Evolutionary conservation across 2,113 vertebrate genomes (phyloP).

Genomic region (Manacus vitellinus): DNA sequence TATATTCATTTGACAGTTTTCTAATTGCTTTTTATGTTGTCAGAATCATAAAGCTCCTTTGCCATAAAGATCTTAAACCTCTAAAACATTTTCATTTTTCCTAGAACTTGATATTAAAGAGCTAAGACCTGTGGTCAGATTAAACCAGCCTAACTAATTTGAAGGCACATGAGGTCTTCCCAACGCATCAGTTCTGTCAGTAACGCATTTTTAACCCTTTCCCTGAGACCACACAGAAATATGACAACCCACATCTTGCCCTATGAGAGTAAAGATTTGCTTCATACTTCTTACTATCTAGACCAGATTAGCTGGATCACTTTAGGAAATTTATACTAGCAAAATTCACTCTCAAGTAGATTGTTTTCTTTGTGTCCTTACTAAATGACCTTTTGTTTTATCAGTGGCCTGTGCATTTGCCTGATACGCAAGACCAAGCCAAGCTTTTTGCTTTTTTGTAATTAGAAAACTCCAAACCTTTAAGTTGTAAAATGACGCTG

Average conservation of each 20-base stretch:
- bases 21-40: slow-evolving; percentile 66
- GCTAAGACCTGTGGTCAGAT: not conserved
- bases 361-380: not conserved
- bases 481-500: not conserved
- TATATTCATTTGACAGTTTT: slow-evolving; percentile 57
- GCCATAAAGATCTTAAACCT: not conserved
- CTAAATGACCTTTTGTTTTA: not conserved
- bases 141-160: not conserved
- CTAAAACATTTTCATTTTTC: slow-evolving; percentile 37
- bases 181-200: not conserved
- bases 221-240: not conserved
- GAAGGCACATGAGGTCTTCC: not conserved
- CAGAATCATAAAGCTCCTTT: not conserved
- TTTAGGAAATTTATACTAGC: not conserved
- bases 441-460: not conserved
- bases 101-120: not conserved
- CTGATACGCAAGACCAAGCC: not conserved
- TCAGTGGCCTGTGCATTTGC: not conserved
- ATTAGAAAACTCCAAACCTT: not conserved
- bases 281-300: not conserved
- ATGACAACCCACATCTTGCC: not conserved
- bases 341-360: not conserved
- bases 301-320: rapidly evolving
- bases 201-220: not conserved
- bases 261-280: not conserved